Conservation (phyloP, 2,113 vertebrate genomes). For the Oxyruncus cristatus region DNA sequence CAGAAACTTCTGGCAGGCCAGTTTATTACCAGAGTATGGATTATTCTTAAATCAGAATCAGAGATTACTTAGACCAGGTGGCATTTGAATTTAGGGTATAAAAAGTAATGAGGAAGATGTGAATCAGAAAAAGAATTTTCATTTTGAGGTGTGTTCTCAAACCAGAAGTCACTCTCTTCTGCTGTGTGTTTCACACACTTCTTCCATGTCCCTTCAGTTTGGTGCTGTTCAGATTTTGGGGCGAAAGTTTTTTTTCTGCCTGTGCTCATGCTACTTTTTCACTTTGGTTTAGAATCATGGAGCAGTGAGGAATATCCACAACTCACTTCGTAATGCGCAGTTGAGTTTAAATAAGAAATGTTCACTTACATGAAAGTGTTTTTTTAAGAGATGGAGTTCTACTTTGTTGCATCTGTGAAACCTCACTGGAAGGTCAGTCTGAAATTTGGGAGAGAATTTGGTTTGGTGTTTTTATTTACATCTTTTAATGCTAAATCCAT, state of each 20-base stretch:
- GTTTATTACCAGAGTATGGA: background rate
- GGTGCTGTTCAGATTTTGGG: background rate
- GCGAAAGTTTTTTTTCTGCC: background rate
- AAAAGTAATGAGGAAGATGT: conserved; percentile 40
- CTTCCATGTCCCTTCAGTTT: background rate
- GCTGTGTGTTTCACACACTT: background rate
- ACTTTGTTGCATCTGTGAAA: background rate
- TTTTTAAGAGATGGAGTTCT: background rate
- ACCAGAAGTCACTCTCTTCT: background rate
- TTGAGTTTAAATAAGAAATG: background rate
- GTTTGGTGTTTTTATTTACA: background rate
- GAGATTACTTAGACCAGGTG: background rate
- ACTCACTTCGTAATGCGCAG: background rate
- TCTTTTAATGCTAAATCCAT: background rate
- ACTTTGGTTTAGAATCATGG: background rate
- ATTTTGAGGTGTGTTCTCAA: background rate
- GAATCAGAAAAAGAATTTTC: conserved; percentile 6
- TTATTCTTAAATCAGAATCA: conserved; percentile 34
- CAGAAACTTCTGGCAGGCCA: background rate
- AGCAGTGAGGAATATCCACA: background rate
- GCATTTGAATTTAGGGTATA: conserved; percentile 16
- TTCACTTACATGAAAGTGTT: background rate
- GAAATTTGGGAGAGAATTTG: background rate
- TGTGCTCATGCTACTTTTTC: background rate
- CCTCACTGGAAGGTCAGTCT: background rate